Conservation (phyloP, 2,113 vertebrate genomes). For the Gallinago media region DNA sequence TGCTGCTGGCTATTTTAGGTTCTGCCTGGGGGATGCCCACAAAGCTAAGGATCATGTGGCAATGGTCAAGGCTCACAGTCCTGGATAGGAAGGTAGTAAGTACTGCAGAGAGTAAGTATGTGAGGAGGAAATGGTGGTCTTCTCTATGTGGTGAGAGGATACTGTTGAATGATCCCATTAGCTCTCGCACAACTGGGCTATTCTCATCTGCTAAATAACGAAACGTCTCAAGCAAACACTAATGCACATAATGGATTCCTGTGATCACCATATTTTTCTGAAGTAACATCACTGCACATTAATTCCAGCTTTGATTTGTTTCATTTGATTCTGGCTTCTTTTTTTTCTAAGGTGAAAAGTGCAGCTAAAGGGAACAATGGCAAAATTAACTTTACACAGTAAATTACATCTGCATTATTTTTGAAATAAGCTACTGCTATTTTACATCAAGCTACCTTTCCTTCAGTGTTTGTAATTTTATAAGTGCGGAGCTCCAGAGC, state of each 20-base stretch:
- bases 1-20: neutral
- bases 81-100: neutral
- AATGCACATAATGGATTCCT: constrained; percentile 9
- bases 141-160: neutral
- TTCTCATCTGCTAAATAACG: neutral
- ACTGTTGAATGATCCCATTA: neutral
- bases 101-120: neutral
- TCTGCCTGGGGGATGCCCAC: neutral
- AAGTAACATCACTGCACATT: neutral
- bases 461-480: constrained; percentile 3
- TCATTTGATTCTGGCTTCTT: neutral
- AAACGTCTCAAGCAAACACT: neutral
- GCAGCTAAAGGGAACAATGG: neutral
- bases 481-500: constrained; percentile 2
- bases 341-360: neutral
- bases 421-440: neutral
- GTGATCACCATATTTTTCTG: neutral
- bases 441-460: constrained; percentile 35
- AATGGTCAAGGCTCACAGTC: neutral
- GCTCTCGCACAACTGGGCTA: neutral
- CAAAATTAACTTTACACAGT: neutral
- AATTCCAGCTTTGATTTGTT: constrained; percentile 5
- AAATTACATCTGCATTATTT: constrained; percentile 27
- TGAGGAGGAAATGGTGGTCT: neutral
- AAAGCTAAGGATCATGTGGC: neutral